Evolutionary conservation across 2,888 invertebrate genomes (phyloP).

Genomic region (Mycalesis mineus): DNA sequence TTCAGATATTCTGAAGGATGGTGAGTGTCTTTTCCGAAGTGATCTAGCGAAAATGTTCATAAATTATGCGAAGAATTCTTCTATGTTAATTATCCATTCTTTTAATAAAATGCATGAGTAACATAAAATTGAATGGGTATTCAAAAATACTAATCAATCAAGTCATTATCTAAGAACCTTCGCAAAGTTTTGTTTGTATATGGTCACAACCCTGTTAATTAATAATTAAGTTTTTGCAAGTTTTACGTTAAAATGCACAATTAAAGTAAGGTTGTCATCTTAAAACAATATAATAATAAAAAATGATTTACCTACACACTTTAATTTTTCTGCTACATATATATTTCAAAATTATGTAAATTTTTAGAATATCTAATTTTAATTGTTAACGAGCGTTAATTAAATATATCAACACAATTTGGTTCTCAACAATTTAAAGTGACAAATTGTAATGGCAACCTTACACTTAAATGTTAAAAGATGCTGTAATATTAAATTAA

Average conservation of each 20-base stretch:
- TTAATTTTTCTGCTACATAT: neutral
- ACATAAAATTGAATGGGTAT: conserved; percentile 9
- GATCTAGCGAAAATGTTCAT: conserved; percentile 65
- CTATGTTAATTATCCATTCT: neutral
- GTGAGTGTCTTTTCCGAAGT: conserved; percentile 58
- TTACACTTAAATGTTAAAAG: conserved; percentile 57
- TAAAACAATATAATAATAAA: neutral
- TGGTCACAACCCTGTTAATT: conserved; percentile 47
- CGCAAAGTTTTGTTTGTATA: conserved; percentile 44
- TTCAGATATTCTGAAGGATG: conserved; percentile 73
- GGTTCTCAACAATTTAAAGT: neutral
- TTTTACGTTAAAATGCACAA: conserved; percentile 21
- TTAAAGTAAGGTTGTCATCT: conserved; percentile 58
- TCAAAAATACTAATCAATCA: conserved; percentile 3
- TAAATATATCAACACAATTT: too few relatives aligned
- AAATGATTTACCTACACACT: neutral
- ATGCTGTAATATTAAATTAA: conserved; percentile 36
- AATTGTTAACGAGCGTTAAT: too few relatives aligned
- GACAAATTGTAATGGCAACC: conserved; percentile 56
- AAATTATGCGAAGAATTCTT: conserved; percentile 55
- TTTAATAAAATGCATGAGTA: neutral
- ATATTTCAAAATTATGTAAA: too few relatives aligned
- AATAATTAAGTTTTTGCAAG: conserved; percentile 12
- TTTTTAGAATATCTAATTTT: too few relatives aligned
- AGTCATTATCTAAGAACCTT: conserved; percentile 42